Evolutionary conservation across 2,888 invertebrate genomes (phyloP).

Genomic region (Hirtodrosophila confusa): DNA sequence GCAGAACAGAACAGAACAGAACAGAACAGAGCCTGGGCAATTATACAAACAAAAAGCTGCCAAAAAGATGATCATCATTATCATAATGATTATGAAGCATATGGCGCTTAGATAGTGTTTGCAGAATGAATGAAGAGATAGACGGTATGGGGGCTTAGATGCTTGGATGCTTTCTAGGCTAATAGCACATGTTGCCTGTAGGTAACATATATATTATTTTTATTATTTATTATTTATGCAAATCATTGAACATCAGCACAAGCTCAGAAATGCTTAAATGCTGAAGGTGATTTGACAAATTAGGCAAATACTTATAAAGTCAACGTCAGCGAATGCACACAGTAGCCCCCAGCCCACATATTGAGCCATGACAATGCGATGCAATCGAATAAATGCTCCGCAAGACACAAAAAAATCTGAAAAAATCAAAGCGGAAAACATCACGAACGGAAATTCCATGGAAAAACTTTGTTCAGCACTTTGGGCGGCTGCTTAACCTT

Average conservation of each 20-base stretch:
- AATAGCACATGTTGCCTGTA: conserved; percentile 65
- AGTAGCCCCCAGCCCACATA: conserved; percentile 40
- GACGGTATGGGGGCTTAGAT: background rate
- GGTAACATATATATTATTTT: conserved; percentile 3
- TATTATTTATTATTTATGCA: conserved; percentile 52
- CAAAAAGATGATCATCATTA: conserved; percentile 69
- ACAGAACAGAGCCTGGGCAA: conserved; percentile 41
- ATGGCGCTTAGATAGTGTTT: conserved; percentile 34
- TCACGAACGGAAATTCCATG: conserved; percentile 76
- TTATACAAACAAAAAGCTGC: conserved; percentile 70
- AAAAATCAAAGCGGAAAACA: conserved; percentile 66
- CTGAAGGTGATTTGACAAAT: conserved; percentile 62
- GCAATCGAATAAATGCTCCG: conserved; percentile 52
- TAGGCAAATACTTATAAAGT: conserved; percentile 18
- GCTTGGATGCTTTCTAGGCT: conserved; percentile 65
- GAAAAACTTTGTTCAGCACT: conserved; percentile 53
- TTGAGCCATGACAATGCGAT: conserved; percentile 69
- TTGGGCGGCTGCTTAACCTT: conserved; percentile 78
- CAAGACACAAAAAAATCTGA: conserved; percentile 4
- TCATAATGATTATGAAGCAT: conserved; percentile 32
- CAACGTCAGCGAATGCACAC: conserved; percentile 1
- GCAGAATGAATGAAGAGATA: conserved; percentile 21
- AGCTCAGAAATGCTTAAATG: background rate
- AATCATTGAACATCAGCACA: conserved; percentile 46
- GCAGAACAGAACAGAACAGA: background rate